phyloP scores from a whole-genome alignment of 2,797 vertebrate species.

The Eulemur mongoz region DNA sequence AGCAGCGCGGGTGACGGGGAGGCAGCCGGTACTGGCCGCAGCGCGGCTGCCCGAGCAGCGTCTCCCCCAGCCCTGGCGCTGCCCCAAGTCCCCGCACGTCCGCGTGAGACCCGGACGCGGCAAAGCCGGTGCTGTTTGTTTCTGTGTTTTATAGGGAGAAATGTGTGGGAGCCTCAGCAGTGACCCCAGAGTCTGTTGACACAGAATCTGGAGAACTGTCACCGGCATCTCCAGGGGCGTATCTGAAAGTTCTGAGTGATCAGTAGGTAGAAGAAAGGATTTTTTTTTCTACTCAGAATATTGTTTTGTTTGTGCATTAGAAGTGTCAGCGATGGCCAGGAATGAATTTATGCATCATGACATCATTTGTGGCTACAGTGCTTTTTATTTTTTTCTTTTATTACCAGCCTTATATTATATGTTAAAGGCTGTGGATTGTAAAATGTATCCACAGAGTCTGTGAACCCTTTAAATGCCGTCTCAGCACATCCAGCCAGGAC shows the following conservation, averaged over 20 bases:
- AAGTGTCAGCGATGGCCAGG: not conserved
- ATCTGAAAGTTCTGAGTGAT: not conserved
- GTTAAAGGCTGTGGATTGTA: accelerated
- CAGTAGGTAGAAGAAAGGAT: not conserved
- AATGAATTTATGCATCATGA: accelerated
- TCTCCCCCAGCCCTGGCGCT: accelerated
- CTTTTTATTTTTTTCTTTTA: not conserved
- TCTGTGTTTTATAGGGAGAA: not conserved
- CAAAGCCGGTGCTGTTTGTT: not conserved
- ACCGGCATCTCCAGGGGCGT: accelerated
- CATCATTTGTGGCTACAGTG: not conserved
- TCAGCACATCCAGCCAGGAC: not conserved
- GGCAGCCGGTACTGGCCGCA: accelerated
- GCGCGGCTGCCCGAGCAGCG: accelerated
- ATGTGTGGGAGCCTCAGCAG: accelerated
- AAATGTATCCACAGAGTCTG: accelerated
- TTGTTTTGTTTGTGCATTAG: not conserved
- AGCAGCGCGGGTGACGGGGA: accelerated
- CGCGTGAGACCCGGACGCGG: accelerated
- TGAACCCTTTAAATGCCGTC: not conserved
- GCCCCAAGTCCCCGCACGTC: accelerated
- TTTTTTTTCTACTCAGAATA: not conserved
- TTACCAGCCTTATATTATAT: not conserved
- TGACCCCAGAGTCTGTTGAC: not conserved
- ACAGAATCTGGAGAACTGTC: accelerated